Evolutionary conservation across 2,888 invertebrate species (phyloP), one percentile per base, ranked within the genome.

Genomic region (Exephanes ischioxanthus): DNA sequence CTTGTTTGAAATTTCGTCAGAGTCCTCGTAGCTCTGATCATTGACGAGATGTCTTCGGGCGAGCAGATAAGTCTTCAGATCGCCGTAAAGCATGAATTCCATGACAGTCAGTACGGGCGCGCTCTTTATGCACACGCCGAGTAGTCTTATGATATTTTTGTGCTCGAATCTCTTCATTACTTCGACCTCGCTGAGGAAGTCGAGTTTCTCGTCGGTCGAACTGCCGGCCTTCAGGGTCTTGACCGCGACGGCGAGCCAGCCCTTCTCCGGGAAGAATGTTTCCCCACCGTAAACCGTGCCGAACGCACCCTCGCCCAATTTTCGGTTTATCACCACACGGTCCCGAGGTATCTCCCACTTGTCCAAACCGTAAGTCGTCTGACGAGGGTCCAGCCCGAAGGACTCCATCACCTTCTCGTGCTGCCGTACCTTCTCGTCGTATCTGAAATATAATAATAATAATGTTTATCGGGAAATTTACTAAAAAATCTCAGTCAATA

Each of bases 81-180:
- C 98, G 30, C 98, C 99, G 92, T 98, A 98, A 53, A 98, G 94
- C 97, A 98, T 97, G 92, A 98, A 98, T 94, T 99, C 98, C 98
- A 99, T 98, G 16, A 99, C 96, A 0, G 97, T 97, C 92, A 97
- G 97, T 66, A 98, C 97, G 0, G 98, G 98, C 91, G 98, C 98
- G 66, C 96, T 96, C 91, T 97, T 96, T 0, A 98, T 97, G 90
- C 98, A 97, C 14, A 99, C 98, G 0, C 97, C 98, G 26, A 98
- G 94, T 45, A 99, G 94, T 89, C 96, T 96, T 16, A 99, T 97
- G 78, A 99, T 97, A 93, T 99, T 98, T 91, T 97, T 96, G 93
- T 99, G 98, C 80, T 98, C 97, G 93, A 99, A 98, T 68, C 97
- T 95, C 93, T 98, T 98, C 98, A 99, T 99, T 30, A 98, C 97